These are phyloP conservation scores for Podarcis muralis DNA, from an alignment of 2,113 vertebrate genomes.

Conservation along the genomic window DNA sequence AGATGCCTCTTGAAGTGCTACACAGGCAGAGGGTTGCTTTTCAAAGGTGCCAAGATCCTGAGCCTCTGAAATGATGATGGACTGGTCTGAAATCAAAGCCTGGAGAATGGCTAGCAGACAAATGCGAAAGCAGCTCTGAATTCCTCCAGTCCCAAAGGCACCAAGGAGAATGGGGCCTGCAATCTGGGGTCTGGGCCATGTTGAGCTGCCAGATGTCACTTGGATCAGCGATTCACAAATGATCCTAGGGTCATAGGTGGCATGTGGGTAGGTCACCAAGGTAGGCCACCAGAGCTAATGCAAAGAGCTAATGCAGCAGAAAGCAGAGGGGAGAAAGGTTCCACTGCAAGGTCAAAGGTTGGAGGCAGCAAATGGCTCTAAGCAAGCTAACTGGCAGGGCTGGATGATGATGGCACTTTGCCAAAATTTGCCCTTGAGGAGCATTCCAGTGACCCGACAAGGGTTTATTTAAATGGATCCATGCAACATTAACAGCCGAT, in stretches of 20 bases:
- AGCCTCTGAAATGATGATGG: neutral
- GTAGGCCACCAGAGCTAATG: neutral
- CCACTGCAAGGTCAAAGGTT: neutral
- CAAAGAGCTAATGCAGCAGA: neutral
- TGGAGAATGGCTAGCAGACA: neutral
- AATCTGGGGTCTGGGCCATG: neutral
- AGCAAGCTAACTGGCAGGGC: neutral
- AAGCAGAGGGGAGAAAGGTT: neutral
- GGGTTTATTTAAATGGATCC: neutral
- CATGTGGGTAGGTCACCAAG: neutral
- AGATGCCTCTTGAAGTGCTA: neutral
- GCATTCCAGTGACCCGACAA: neutral
- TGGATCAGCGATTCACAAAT: neutral
- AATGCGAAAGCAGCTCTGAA: neutral
- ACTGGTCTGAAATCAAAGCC: neutral
- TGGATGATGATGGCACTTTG: neutral
- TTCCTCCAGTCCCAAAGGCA: neutral
- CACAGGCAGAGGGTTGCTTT: fast-evolving
- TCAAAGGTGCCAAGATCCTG: neutral
- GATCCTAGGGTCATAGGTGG: neutral
- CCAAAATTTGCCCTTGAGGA: neutral
- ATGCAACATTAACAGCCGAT: neutral
- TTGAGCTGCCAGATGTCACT: neutral
- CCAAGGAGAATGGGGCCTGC: neutral
- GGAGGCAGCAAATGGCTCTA: neutral